Evolutionary conservation across 2,797 vertebrate genomes (phyloP).

Genomic region (Acanthis flammea): DNA sequence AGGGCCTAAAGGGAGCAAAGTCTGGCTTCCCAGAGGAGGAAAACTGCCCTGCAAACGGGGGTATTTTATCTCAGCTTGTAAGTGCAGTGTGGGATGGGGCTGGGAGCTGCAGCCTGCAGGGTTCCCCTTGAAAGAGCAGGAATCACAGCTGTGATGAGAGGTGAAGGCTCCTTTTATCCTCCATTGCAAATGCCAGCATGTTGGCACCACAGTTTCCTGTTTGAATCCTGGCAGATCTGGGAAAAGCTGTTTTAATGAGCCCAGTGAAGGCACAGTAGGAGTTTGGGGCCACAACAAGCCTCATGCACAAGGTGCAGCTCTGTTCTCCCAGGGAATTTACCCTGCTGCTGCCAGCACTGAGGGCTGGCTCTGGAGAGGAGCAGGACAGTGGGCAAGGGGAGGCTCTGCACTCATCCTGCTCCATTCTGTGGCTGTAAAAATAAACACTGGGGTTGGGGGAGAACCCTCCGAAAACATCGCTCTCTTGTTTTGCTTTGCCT

Average conservation of each 20-base stretch:
- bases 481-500: constrained; percentile 61
- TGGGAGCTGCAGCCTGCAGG: not conserved
- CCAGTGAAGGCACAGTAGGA: not conserved
- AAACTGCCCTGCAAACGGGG: not conserved
- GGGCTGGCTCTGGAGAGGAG: not conserved
- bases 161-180: not conserved
- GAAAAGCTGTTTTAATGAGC: not conserved
- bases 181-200: rapidly evolving
- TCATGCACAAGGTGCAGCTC: not conserved
- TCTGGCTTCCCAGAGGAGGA: not conserved
- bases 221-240: not conserved
- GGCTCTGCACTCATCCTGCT: not conserved
- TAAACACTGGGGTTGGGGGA: constrained; percentile 14
- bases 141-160: not conserved
- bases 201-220: not conserved
- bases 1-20: not conserved
- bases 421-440: constrained; percentile 68
- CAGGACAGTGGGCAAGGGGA: constrained; percentile 32
- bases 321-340: not conserved
- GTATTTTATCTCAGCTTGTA: not conserved
- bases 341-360: not conserved
- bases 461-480: not conserved
- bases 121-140: not conserved
- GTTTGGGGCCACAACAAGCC: not conserved
- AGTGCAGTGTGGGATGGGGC: not conserved